Evolutionary conservation across 2,888 invertebrate species (phyloP), one percentile per base, ranked within the genome.

Genomic region (Drosophila cognata): DNA sequence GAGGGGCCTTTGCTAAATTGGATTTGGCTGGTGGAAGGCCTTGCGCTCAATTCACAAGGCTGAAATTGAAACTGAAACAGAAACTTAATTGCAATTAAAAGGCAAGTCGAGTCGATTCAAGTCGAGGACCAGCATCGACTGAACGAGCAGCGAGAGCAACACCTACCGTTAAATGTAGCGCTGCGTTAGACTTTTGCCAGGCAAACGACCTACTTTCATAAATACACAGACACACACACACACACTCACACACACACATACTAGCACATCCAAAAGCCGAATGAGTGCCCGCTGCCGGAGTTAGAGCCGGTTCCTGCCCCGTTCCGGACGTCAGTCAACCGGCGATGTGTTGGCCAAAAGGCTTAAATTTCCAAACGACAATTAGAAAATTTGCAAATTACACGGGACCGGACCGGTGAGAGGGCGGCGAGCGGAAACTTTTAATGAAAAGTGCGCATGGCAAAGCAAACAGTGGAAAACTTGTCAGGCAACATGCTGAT

Each of bases 361-460:
- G 84, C 90, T 89, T 85, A 80, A 85, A 77, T 88, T 85, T 90
- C 82, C 84, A 70, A 82, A 74, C 84, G 89, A 91, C 90, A 91
- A 91, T 91, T 91, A 90, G 82, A 89, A 91, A 90, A 90, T 90
- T 88, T 87, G 87, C 87, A 84, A 90, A 90, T 88, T 84, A 89
- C 85, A 77, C 64, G 69, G 62, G 7, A 43, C 16, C 33, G 38
- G 18, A 28, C 29, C 60, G 74, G 41, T 21, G 43, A 60, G 61
- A 67, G 66, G 56, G 50, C 43, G 71, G 35, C 25, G 61, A 69
- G 72, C 76, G 65, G 78, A 74, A 76, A 76, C 72, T 79, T 79
- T 82, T 74, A 88, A 89, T 82, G 81, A 84, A 84, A 88, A 83
- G 79, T 71, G 70, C 62, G 81, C 81, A 55, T 67, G 62, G 62